Percentiles rank a stretch among this genome's conserved stretches.
phyloP scores from a whole-genome alignment of 2,113 vertebrate species.

The Agapornis roseicollis region DNA sequence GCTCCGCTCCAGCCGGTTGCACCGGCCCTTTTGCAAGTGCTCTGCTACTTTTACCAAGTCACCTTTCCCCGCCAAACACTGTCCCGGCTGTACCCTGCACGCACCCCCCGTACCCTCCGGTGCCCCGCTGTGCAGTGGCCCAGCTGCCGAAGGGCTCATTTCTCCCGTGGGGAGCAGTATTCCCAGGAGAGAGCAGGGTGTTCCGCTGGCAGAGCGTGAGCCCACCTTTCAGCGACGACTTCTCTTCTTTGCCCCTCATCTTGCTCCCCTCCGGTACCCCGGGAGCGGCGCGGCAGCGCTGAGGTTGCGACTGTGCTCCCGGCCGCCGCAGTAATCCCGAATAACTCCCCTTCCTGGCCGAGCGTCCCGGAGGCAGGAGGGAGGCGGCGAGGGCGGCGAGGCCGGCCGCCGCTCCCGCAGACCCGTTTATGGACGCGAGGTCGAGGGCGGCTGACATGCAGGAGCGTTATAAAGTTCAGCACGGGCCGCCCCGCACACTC shows the following conservation, averaged over 20 bases:
- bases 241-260: slow-evolving; percentile 75
- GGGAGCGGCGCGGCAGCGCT: not conserved
- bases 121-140: not conserved
- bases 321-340: not conserved
- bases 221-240: slow-evolving; percentile 79
- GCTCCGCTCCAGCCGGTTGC: not conserved
- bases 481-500: slow-evolving; percentile 57
- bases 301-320: not conserved
- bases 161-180: not conserved
- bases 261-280: slow-evolving; percentile 21
- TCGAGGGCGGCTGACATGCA: slow-evolving; percentile 69
- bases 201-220: not conserved
- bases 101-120: not conserved
- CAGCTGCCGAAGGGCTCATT: not conserved
- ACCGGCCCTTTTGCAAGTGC: not conserved
- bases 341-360: slow-evolving; percentile 12
- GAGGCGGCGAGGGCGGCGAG: slow-evolving; percentile 19
- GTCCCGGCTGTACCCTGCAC: not conserved
- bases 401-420: not conserved
- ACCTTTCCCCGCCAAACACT: not conserved
- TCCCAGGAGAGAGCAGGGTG: not conserved
- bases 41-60: not conserved
- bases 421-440: slow-evolving; percentile 55
- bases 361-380: slow-evolving; percentile 6
- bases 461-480: slow-evolving; percentile 74